Evolutionary conservation across 2,797 vertebrate species (phyloP).

Genomic region (Erpetoichthys calabaricus): DNA sequence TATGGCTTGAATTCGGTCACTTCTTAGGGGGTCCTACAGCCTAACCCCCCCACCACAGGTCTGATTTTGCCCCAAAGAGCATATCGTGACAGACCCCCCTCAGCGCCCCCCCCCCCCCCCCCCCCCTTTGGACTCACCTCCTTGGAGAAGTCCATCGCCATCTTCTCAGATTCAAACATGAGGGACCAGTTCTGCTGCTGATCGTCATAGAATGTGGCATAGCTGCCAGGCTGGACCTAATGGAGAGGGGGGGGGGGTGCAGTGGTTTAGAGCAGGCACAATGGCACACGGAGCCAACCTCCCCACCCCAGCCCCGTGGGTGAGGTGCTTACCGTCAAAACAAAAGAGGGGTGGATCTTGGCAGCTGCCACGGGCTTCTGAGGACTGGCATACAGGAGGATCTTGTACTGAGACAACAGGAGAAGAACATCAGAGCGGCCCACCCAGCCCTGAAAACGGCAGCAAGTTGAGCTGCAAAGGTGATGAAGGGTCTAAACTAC

Average conservation of each 20-base stretch:
- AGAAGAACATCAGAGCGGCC: conserved; percentile 4
- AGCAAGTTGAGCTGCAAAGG: background rate
- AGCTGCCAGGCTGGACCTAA: conserved; percentile 81
- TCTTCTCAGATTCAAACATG: conserved; percentile 84
- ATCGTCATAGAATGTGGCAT: conserved; percentile 90
- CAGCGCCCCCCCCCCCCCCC: background rate
- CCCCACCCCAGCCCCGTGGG: no score
- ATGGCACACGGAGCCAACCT: background rate
- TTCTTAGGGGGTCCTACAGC: no score
- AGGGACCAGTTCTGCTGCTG: conserved; percentile 93
- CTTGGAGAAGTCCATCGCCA: conserved; percentile 69
- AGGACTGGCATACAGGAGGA: conserved; percentile 83
- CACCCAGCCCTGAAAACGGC: background rate
- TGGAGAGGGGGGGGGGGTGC: conserved; percentile 12
- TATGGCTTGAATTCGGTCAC: no score
- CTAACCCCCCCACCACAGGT: no score
- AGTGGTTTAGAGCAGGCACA: no score
- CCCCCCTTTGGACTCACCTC: conserved; percentile 48
- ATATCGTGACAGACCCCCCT: no score
- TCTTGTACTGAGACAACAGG: conserved; percentile 63
- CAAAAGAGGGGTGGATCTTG: conserved; percentile 66
- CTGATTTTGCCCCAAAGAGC: no score
- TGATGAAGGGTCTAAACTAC: background rate
- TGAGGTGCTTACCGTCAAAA: conserved; percentile 62
- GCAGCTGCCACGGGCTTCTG: conserved; percentile 76